phyloP scores from a whole-genome alignment of 1,140 invertebrate genomes.

The Psilanteris sp. region DNA sequence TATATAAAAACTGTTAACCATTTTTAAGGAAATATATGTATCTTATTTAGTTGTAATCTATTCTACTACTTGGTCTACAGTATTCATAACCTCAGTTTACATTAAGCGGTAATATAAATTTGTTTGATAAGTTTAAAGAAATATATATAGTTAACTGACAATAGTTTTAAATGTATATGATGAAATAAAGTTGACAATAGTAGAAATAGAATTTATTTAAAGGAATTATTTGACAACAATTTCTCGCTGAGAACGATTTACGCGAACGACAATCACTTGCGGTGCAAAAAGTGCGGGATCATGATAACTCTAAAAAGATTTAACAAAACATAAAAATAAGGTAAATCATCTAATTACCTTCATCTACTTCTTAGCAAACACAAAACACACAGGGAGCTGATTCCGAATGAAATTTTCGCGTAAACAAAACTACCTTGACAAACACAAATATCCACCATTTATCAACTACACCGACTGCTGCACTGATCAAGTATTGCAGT shows the following conservation, averaged over 20 bases:
- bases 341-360: conserved; percentile 74
- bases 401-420: conserved; percentile 75
- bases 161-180: too few species aligned
- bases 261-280: conserved; percentile 54
- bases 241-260: conserved; percentile 36
- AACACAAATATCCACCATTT: conserved; percentile 78
- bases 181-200: too few species aligned
- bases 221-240: conserved; percentile 50
- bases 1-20: too few species aligned
- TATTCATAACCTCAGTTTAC: conserved; percentile 50
- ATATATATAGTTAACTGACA: too few species aligned
- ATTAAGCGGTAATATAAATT: conserved; percentile 28
- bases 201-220: too few species aligned
- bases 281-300: conserved; percentile 21
- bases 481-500: conserved; percentile 58
- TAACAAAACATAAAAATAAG: conserved; percentile 6
- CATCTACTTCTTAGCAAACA: conserved; percentile 79
- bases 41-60: too few species aligned
- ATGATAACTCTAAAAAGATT: neutral
- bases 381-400: conserved; percentile 71
- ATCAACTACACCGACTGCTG: conserved; percentile 75
- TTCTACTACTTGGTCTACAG: neutral
- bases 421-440: conserved; percentile 81
- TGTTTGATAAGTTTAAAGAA: too few species aligned
- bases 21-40: too few species aligned